Base-by-base conservation (phyloP, 2,113 vertebrate species). In the Petroica traversi region DNA sequence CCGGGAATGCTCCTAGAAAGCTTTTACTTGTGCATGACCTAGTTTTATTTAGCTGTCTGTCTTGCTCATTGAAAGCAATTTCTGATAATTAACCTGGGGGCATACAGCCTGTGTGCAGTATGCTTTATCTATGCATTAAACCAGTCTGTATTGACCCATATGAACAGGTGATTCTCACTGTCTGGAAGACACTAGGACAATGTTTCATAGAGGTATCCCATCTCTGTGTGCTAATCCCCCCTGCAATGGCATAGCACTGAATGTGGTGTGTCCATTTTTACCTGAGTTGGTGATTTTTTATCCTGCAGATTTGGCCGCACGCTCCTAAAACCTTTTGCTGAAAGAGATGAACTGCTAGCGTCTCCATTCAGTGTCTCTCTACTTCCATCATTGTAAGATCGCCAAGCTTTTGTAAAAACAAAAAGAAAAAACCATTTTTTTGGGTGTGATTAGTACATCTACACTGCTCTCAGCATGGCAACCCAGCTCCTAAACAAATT, bases 301-400 rank as follows among this genome's bases (percentile, higher is more conserved):
- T 99, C 99, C 96, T 99, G 99, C 5, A 99, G 98, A 92, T 99
- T 99, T 94, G 99, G 99, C 80, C 98, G 98, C 95, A 99, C 99
- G 2, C 99, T 99, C 96, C 99, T 98, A 96, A 99, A 99, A 52
- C 99, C 99, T 98, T 99, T 99, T 94, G 99, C 99, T 94, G 99
- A 98, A 92, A 99, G 99, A 96, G 99, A 99, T 54, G 99, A 99
- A 97, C 97, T 98, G 96, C 98, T 97, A 51, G 98, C 95, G 61
- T 99, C 99, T 97, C 99, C 99, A 28, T 99, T 99, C 98, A 98
- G 95, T 26, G 98, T 91, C 89, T 98, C 98, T 98, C 98, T 98
- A 63, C 98, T 98, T 87, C 98, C 98, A 92, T 99, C 98, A 94
- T 97, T 98, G 95, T 97, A 98, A 85, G 99, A 99, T 90, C 98